Base-by-base conservation (phyloP, 2,797 vertebrate genomes). In the Spinus pinus region DNA sequence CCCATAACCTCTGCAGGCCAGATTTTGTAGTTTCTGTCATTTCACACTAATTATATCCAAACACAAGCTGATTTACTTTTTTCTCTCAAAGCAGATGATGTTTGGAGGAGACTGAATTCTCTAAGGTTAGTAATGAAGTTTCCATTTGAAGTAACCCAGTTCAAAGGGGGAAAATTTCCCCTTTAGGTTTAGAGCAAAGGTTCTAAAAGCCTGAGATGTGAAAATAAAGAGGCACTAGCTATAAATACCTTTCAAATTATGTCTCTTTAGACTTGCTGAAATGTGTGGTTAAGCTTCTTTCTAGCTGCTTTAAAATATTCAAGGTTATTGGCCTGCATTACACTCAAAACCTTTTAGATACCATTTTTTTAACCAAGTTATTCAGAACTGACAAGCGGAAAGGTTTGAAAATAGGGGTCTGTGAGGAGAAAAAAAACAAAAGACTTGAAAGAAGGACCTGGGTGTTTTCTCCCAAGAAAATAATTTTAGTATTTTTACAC, bases 141-240 rank as follows among this genome's bases (percentile, higher is more conserved):
- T 97, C 73, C 74, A 91, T 97, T 97, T 98, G 90, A 97, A 94
- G 91, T 88, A 96, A 88, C 64, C 71, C 65, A 88, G 79, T 97
- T 97, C 90, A 97, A 97, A 97, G 91, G 62, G 77, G 92, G 64
- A 28, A 51, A 12, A 78, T 2, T 91, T 73, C 91, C 86, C 74
- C 88, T 95, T 96, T 95, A 92, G 91, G 96, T 96, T 97, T 97
- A 94, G 95, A 98, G 93, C 60, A 79, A 93, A 96, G 85, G 87
- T 95, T 95, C 95, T 97, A 30, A 97, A 96, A 97, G 93, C 95
- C 90, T 70, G 60, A 66, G 94, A 95, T 94, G 75, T 96, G 95
- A 94, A 95, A 97, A 96, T 92, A 94, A 92, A 97, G 93, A 95
- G 82, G 74, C 49, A 58, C 67, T 71, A 75, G 80, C 79, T 95